Evolutionary conservation across 2,888 invertebrate species (phyloP).

Genomic region (Chloroclysta siterata): DNA sequence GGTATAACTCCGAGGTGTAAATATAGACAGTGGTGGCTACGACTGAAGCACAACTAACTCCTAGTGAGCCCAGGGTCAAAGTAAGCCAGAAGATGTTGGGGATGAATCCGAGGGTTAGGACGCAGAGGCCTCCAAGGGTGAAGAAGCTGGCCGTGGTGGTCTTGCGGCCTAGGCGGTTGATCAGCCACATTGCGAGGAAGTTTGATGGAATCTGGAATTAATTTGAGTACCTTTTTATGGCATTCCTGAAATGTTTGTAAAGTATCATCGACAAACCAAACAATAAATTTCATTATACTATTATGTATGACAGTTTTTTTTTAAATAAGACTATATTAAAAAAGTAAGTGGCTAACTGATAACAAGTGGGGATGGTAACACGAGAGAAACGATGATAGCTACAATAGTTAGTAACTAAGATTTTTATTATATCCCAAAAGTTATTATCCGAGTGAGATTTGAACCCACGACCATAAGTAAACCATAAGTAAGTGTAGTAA

Average conservation of each 20-base stretch:
- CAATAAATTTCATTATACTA: no score
- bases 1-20: conserved; percentile 94
- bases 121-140: conserved; percentile 84
- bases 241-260: neutral
- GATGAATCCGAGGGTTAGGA: conserved; percentile 85
- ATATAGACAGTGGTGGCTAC: conserved; percentile 93
- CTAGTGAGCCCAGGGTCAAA: conserved; percentile 87
- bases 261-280: no score
- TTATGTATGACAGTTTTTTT: no score
- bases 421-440: no score
- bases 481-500: no score
- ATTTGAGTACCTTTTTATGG: neutral
- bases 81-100: conserved; percentile 80
- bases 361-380: no score
- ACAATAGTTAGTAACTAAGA: no score
- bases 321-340: no score
- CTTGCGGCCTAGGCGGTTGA: conserved; percentile 88
- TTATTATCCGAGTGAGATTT: no score
- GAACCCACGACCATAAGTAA: no score
- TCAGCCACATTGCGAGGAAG: conserved; percentile 80
- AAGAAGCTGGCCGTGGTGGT: conserved; percentile 86
- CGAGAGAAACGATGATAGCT: no score
- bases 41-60: conserved; percentile 91
- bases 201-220: conserved; percentile 86
- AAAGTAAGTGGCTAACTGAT: no score